Evolutionary conservation across 1,140 invertebrate species (phyloP).

Genomic region (Himalopsyche phryganea): DNA sequence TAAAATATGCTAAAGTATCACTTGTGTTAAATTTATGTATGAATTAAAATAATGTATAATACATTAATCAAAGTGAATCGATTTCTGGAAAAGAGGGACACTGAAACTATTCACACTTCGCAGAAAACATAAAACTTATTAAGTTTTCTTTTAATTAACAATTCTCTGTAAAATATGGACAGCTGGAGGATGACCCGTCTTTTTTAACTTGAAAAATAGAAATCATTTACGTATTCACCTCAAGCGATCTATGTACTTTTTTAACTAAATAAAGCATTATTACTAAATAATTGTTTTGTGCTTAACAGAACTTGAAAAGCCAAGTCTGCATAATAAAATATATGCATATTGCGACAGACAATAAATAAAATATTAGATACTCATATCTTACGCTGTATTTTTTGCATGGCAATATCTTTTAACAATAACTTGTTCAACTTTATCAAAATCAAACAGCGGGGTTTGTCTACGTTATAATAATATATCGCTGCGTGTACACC

Average conservation of each 20-base stretch:
- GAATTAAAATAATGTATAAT: background rate
- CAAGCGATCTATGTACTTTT: no score
- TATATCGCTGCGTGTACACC: slow-evolving; percentile 15
- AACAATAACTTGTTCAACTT: slow-evolving; percentile 29
- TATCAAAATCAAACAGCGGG: slow-evolving; percentile 27
- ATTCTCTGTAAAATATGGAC: no score
- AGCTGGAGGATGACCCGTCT: no score
- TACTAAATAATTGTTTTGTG: background rate
- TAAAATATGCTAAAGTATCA: background rate
- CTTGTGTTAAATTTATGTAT: background rate
- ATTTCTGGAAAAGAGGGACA: no score
- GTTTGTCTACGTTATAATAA: slow-evolving; percentile 12
- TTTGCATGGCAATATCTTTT: slow-evolving; percentile 35
- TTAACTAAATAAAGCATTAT: background rate
- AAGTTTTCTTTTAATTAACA: no score
- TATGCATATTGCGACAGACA: background rate
- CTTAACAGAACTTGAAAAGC: background rate
- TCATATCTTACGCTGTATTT: slow-evolving; percentile 31
- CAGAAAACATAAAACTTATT: no score
- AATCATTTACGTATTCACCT: no score
- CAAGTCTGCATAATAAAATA: background rate
- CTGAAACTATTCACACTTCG: no score
- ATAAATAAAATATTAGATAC: slow-evolving; percentile 32
- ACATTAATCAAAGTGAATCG: background rate
- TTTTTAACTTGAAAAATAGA: no score